Percentiles rank a stretch among this genome's conserved stretches.
phyloP scores from a whole-genome alignment of 2,797 vertebrate genomes.

The Falco peregrinus region DNA sequence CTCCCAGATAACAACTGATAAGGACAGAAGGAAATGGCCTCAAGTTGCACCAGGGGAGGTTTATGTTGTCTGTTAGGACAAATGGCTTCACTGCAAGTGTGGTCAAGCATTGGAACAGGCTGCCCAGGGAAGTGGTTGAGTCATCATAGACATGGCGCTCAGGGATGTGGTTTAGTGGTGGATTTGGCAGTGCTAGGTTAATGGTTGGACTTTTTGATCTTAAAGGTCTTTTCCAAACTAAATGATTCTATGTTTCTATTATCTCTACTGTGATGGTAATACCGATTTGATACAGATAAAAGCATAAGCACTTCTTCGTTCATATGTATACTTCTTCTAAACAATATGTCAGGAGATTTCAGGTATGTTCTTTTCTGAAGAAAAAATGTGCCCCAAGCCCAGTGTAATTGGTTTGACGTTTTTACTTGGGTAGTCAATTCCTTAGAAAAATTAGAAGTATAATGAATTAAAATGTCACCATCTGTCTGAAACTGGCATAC shows the following conservation, averaged over 20 bases:
- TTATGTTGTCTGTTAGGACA: neutral
- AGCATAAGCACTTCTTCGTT: neutral
- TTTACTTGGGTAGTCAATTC: conserved; percentile 53
- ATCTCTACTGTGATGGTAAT: neutral
- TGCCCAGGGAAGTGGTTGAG: neutral
- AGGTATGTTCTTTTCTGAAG: neutral
- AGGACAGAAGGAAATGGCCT: too few species aligned
- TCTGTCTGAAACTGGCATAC: conserved; percentile 59
- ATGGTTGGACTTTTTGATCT: neutral
- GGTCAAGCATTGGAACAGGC: neutral
- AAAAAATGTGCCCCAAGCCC: neutral
- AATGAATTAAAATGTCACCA: conserved; percentile 62
- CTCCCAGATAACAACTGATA: too few species aligned
- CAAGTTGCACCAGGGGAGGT: neutral
- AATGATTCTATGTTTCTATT: neutral
- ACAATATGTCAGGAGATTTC: neutral
- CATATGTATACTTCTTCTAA: neutral
- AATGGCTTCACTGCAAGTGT: neutral
- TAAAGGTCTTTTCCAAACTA: neutral
- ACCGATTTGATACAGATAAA: neutral
- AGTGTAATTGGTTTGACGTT: conserved; percentile 39
- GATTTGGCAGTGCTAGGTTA: neutral
- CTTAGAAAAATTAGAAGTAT: conserved; percentile 43
- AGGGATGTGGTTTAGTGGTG: neutral
- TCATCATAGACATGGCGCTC: neutral